Evolutionary conservation across 2,888 invertebrate species (phyloP), one percentile per base, ranked within the genome.

Genomic region (Zelleria hepariella): DNA sequence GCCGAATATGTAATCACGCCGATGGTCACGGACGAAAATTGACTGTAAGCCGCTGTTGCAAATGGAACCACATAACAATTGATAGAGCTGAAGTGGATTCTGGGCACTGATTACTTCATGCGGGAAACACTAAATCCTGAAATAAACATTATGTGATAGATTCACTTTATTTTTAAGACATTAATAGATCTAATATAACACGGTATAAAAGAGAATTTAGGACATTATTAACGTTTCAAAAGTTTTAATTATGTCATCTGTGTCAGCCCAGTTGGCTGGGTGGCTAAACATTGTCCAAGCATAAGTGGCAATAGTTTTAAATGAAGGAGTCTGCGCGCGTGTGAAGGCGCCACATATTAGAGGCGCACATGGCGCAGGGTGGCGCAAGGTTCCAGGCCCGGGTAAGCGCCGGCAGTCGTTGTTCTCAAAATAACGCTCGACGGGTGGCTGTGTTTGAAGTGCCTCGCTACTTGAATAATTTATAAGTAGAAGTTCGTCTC

Each of bases 401-500:
- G 21, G 51, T 10, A 10, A 27, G 56, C 55, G 26, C 23, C 48
- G 24, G 64, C 68, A 73, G 70, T 74, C 72, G 74, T 68, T 74
- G 79, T 80, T 81, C 81, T 80, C 79, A 78, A 85, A 86, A 84
- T 83, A 86, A 76, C 78, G 75, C 75, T 75, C 77, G 72, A 75
- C 74, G 73, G 74, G 72, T 75, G 78, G 73, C 82, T 82, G 82
- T 83, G 84, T 85, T 82, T 85, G 82, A 84, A 85, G 82, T 82
- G 84, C 85, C 86, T 82, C 81, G 68, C 77, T 77, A 78, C 80
- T 81, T 87, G 86, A 88, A 88, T 88, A 83, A 86, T 86, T 86
- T 86, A 88, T 88, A 81, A 86, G 80, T 78, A 71, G 68, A 75
- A 60, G 76, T 78, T 81, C 77, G 69, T 80, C 79, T 80, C 77